phyloP scores from a whole-genome alignment of 2,113 vertebrate species.

The Nyctereutes procyonoides region DNA sequence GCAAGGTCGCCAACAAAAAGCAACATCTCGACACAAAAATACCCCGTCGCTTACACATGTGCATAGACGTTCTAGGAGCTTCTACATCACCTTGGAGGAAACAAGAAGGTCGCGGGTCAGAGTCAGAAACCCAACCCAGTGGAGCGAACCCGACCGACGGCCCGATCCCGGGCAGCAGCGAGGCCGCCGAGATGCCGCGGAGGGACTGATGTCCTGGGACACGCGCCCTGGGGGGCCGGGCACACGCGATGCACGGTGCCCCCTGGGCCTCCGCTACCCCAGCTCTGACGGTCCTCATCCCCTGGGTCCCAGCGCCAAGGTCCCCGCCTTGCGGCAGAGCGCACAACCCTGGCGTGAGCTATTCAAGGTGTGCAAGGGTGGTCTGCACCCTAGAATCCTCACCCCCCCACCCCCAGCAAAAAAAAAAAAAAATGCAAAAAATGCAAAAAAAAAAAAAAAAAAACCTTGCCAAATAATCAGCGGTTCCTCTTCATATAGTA shows the following conservation, averaged over 20 bases:
- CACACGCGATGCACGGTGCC: fast-evolving
- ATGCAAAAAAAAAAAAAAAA: neutral
- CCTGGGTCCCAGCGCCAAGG: neutral
- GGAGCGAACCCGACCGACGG: neutral
- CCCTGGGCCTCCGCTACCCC: fast-evolving
- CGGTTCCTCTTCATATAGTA: neutral
- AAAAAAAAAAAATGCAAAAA: neutral
- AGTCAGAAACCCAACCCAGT: neutral
- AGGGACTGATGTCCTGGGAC: neutral
- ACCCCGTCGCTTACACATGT: neutral
- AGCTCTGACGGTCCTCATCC: fast-evolving
- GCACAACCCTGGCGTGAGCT: neutral
- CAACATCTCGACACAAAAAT: neutral
- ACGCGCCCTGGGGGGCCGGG: neutral
- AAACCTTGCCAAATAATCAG: neutral
- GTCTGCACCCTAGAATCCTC: neutral
- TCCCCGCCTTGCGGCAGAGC: neutral
- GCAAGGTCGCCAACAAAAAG: neutral
- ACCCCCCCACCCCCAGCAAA: neutral
- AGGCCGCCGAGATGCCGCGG: fast-evolving
- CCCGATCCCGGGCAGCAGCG: neutral
- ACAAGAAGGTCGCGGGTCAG: neutral
- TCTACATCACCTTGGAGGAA: neutral
- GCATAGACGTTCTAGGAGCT: neutral
- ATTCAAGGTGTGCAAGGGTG: neutral